Evolutionary conservation across 2,797 vertebrate genomes (phyloP), one percentile per base, ranked within the genome.

Genomic region (Acanthurus lineatus): DNA sequence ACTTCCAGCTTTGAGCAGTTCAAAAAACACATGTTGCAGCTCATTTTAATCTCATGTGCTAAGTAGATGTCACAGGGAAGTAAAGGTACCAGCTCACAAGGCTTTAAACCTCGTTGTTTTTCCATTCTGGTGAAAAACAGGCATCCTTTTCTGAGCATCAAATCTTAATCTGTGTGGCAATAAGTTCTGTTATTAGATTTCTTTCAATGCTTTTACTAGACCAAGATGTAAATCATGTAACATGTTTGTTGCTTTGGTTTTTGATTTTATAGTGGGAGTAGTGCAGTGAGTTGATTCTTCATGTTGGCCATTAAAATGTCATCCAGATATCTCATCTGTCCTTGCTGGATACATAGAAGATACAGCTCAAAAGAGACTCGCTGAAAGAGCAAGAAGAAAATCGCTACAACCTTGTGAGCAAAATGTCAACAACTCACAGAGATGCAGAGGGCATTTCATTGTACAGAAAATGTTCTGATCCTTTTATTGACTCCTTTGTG

Each of bases 241-340:
- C 64, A 58, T 63, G 69, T 82, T 81, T 42, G 40, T 2, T 10
- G 40, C 77, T 78, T 75, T 51, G 22, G 72, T 72, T 57, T 82
- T 69, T 64, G 75, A 65, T 78, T 73, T 66, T 48, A 58, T 42
- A 38, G 56, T 45, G 49, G 11, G 71, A 77, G 57, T 78, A 2
- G 58, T 14, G 20, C 15, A 70, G 69, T 22, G 49, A 58, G 59
- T 60, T 64, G 22, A 80, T 86, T 83, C 82, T 73, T 87, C 86
- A 81, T 61, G 2, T 32, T 1, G 74, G 59, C 54, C 77, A 66
- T 71, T 77, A 59, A 92, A 91, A 91, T 88, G 85, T 88, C 91
- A 91, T 79, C 65, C 0, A 73, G 74, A 69, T 2, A 35, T 85
- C 79, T 89, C 77, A 77, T 86, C 86, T 49, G 73, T 53, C 57